Conservation (phyloP, 2,888 invertebrate genomes). For the Blastobasis lacticolella region DNA sequence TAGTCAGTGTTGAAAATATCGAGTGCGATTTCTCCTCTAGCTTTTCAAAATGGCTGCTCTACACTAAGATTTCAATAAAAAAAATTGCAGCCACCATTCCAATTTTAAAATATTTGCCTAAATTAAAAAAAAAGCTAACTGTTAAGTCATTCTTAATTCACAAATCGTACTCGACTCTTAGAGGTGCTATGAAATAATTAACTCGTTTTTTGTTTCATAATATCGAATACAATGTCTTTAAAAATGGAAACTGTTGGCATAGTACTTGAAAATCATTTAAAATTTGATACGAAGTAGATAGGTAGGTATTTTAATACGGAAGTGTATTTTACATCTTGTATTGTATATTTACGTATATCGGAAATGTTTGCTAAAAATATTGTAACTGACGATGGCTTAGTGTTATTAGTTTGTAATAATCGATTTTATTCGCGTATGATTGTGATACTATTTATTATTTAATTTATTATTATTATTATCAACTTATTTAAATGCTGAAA, state of each 20-base stretch:
- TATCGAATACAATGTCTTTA: no score
- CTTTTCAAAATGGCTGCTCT: no score
- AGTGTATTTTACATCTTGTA: slow-evolving; percentile 52
- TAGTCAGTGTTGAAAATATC: no score
- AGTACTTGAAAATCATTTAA: slow-evolving; percentile 40
- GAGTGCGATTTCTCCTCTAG: no score
- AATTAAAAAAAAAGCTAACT: no score
- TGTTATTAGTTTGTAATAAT: slow-evolving; percentile 20
- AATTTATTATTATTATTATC: slow-evolving; percentile 18
- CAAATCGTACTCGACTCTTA: no score
- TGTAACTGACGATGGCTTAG: slow-evolving; percentile 24
- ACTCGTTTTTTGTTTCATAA: no score
- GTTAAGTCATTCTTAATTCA: no score
- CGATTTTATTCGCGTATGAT: slow-evolving; percentile 26
- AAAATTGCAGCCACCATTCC: no score
- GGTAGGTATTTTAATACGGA: slow-evolving; percentile 71
- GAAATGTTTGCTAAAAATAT: slow-evolving; percentile 41
- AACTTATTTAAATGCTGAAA: neutral
- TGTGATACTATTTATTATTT: slow-evolving; percentile 41
- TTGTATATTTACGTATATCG: slow-evolving; percentile 35
- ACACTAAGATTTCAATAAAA: no score
- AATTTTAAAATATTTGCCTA: no score
- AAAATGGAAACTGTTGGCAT: slow-evolving; percentile 29
- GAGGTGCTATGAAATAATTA: no score
- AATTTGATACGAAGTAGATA: slow-evolving; percentile 70